Evolutionary conservation across 2,888 invertebrate species (phyloP), one percentile per base, ranked within the genome.

Genomic region (Melipona beecheii): DNA sequence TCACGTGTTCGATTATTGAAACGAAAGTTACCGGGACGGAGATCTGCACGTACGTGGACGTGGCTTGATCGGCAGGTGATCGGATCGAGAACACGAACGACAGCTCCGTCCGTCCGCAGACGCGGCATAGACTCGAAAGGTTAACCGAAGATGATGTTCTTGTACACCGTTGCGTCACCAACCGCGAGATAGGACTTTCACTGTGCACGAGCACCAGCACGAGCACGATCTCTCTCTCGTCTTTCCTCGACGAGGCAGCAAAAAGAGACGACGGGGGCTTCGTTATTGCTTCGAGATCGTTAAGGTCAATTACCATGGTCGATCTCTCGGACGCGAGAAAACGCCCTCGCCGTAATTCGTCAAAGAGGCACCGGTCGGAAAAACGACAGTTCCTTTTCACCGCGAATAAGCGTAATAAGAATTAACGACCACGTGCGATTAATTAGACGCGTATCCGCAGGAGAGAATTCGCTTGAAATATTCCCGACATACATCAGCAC

Each of bases 101-200:
- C 49, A 49, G 52, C 75, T 74, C 76, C 69, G 73, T 71, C 36
- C 17, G 65, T 58, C 54, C 21, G 49, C 52, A 19, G 15, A 58
- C 69, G 49, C 54, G 60, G 58, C 77, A 69, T 74, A 21, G 60
- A 74, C 80, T 84, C 78, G 86, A 91, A 92, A 92, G 92, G 91
- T 91, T 89, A 90, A 83, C 56, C 84, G 87, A 90, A 89, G 87
- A 91, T 84, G 90, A 89, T 81, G 83, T 58, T 89, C 82, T 70
- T 70, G 82, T 84, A 80, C 81, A 80, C 64, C 75, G 88, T 91
- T 92, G 90, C 92, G 83, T 92, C 90, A 92, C 74, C 52, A 54
- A n/a, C 62, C 52, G 60, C 79, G 70, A 87, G 87, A 89, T 90
- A 87, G 88, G 87, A 92, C 92, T 92, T 92, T 92, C 92, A 92